Conservation (phyloP, 2,888 invertebrate species). For the Yponomeuta sedellus region DNA sequence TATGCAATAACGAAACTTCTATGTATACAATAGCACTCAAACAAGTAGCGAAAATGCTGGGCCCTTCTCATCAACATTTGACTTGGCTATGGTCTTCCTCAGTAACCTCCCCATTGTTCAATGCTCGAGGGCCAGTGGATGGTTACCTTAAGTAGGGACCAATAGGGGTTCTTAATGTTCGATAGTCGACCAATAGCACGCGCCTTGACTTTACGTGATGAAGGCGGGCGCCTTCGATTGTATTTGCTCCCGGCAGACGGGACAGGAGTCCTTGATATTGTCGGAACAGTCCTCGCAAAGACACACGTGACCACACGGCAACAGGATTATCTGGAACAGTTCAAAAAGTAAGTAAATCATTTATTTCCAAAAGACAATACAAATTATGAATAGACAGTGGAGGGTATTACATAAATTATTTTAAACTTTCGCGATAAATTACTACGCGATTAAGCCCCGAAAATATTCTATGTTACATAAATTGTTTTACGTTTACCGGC, state of each 20-base stretch:
- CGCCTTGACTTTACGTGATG: slow-evolving; percentile 74
- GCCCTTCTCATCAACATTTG: background rate
- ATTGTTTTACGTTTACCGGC: too few relatives aligned
- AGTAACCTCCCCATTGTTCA: background rate
- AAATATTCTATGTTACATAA: too few relatives aligned
- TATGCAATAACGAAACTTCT: background rate
- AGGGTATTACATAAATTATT: too few relatives aligned
- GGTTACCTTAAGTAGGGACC: background rate
- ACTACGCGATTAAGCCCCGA: too few relatives aligned
- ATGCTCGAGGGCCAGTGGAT: too few relatives aligned
- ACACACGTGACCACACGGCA: slow-evolving; percentile 94
- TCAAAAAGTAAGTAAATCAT: too few relatives aligned
- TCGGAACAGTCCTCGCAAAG: slow-evolving; percentile 91
- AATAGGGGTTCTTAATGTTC: background rate
- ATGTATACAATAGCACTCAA: slow-evolving; percentile 1
- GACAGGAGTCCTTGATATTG: slow-evolving; percentile 83
- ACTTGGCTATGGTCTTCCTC: background rate
- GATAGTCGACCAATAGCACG: background rate
- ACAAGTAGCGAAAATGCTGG: background rate
- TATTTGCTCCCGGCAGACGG: slow-evolving; percentile 86
- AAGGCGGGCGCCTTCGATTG: slow-evolving; percentile 84
- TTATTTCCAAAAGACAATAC: too few relatives aligned
- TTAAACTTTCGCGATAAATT: too few relatives aligned
- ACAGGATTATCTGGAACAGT: slow-evolving; percentile 83
- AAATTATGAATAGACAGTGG: too few relatives aligned